Percentiles rank a stretch among this genome's conserved stretches.
Conservation (phyloP, 2,888 invertebrate species). For the Morpho helenor region DNA sequence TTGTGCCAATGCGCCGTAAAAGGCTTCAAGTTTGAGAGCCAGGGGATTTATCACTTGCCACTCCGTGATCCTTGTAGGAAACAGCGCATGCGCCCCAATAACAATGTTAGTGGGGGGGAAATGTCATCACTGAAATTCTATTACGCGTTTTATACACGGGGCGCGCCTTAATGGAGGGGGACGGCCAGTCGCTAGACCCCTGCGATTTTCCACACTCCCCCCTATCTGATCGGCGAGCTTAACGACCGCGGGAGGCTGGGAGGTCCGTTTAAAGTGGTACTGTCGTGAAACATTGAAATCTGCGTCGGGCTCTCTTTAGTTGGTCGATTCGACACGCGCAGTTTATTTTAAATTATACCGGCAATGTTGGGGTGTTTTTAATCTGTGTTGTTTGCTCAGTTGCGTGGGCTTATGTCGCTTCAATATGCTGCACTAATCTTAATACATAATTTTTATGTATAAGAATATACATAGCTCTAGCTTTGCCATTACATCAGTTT, state of each 20-base stretch:
- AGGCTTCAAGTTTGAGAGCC: slow-evolving; percentile 23
- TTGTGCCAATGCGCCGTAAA: slow-evolving; percentile 4
- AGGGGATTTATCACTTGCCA: slow-evolving; percentile 29
- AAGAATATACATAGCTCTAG: no score
- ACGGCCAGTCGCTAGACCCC: slow-evolving; percentile 50
- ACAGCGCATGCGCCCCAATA: slow-evolving; percentile 63
- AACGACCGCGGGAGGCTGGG: slow-evolving; percentile 24
- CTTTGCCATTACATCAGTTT: no score
- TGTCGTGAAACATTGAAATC: slow-evolving; percentile 62
- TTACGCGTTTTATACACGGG: slow-evolving; percentile 73
- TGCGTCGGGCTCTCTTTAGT: slow-evolving; percentile 51
- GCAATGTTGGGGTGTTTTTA: slow-evolving; percentile 37
- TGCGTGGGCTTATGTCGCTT: slow-evolving; percentile 11
- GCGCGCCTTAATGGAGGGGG: slow-evolving; percentile 59
- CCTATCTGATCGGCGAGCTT: slow-evolving; percentile 28
- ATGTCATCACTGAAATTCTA: slow-evolving; percentile 71
- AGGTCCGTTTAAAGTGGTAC: slow-evolving; percentile 36
- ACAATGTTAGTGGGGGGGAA: slow-evolving; percentile 61
- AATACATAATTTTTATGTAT: no score
- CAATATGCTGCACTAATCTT: not conserved
- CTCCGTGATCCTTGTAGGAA: slow-evolving; percentile 39
- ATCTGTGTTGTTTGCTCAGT: slow-evolving; percentile 26
- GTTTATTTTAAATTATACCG: slow-evolving; percentile 74
- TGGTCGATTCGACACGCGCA: slow-evolving; percentile 69
- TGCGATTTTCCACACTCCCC: slow-evolving; percentile 44